Conservation (phyloP, 2,888 invertebrate genomes). For the Drosophila nigricruria region DNA sequence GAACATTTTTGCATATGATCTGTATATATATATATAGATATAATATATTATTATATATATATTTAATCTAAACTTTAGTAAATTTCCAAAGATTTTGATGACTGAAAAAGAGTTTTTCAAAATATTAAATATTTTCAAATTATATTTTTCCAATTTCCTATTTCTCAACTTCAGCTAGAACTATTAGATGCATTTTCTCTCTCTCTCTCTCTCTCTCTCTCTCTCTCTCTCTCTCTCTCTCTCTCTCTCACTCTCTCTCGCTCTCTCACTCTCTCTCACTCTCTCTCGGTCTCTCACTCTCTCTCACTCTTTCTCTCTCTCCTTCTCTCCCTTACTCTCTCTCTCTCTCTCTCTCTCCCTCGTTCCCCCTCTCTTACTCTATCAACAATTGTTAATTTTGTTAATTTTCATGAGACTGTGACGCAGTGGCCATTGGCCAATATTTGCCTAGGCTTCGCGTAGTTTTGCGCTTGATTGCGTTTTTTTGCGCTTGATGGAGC, state of each 20-base stretch:
- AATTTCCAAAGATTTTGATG: no score
- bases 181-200: not conserved
- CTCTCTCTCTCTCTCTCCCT: not conserved
- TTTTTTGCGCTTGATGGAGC: constrained; percentile 46
- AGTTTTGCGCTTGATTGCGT: constrained; percentile 61
- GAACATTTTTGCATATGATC: no score
- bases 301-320: no score
- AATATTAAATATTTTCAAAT: not conserved
- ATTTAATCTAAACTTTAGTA: no score
- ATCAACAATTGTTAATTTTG: constrained; percentile 40
- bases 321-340: no score
- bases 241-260: not conserved
- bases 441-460: constrained; percentile 59
- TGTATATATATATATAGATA: no score
- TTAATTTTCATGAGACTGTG: constrained; percentile 54
- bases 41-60: no score
- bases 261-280: no score
- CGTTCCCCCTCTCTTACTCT: not conserved
- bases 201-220: no score
- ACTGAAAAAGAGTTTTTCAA: not conserved
- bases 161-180: not conserved
- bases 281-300: not conserved
- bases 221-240: not conserved
- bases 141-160: not conserved
- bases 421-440: constrained; percentile 40